Conservation (phyloP, 1,140 invertebrate species). For the Aphaenogaster ashmeadi region DNA sequence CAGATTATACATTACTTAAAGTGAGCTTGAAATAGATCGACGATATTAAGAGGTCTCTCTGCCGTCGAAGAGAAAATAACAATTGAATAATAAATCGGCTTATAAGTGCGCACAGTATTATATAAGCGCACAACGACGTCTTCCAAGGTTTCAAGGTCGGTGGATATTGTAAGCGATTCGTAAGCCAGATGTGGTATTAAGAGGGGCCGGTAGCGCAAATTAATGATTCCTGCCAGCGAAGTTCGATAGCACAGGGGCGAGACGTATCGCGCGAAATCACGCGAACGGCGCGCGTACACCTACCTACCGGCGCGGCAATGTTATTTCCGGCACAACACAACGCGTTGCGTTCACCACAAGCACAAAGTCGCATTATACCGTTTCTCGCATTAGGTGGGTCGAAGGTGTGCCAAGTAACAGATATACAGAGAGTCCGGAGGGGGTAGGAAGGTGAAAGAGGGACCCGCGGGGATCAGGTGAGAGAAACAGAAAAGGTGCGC, state of each 20-base stretch:
- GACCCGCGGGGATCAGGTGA: constrained; percentile 38
- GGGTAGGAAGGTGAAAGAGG: constrained; percentile 8
- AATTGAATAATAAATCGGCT: neutral
- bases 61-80: neutral
- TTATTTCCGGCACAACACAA: constrained; percentile 51
- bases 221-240: constrained; percentile 45
- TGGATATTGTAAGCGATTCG: constrained; percentile 31
- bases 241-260: constrained; percentile 46
- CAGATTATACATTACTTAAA: neutral
- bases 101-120: neutral
- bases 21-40: neutral
- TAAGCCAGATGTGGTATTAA: constrained; percentile 39
- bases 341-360: constrained; percentile 35
- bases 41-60: neutral
- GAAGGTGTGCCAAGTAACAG: constrained; percentile 35
- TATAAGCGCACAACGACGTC: no score
- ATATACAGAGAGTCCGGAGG: neutral
- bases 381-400: constrained; percentile 20
- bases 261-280: constrained; percentile 52
- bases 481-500: constrained; percentile 58
- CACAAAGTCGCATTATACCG: constrained; percentile 36
- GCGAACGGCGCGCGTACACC: constrained; percentile 29
- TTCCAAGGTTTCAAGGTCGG: constrained; percentile 43
- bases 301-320: constrained; percentile 4
- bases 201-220: constrained; percentile 34